Base-by-base conservation (phyloP, 1,140 invertebrate species). In the Panonychus citri region DNA sequence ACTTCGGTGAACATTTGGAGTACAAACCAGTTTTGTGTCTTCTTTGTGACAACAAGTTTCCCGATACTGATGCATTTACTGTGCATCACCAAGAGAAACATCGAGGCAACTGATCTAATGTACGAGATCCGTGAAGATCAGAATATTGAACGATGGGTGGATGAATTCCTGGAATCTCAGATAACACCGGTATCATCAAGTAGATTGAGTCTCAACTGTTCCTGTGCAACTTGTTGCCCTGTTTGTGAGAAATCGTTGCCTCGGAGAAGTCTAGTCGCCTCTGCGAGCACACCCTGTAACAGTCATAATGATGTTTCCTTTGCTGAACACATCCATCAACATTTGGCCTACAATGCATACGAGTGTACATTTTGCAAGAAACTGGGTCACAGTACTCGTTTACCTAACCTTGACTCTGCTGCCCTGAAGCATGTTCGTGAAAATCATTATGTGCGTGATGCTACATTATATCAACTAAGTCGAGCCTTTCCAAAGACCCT, bases 41-140 rank as follows among this genome's bases (percentile, higher is more conserved):
- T 15, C 17, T 55, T 13, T 55, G 54, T 46, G 54, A 43, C 25
- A 19, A 39, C 25, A 42, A 28, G 12, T 55, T 55, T 34, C 40
- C 17, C 24, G 39, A 55, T 55, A 42, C 30, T 10, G 54, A 55
- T 26, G n/a, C 25, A 27, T 27, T 55, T 26, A 55, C 40, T 26
- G 12, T 34, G n/a, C 54, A 55, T 26, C 54, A 55, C 26, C n/a
- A 55, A 34, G n/a, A 25, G 5, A 28, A 27, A 12, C 54, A 55
- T 42, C 40, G 24, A 39, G 27, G 24, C 25, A 43, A 27, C 42
- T 15, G 39, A 55, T 55, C 21, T 55, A 2, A 42, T 21, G 15
- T 55, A 55, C 27, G 54, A 55, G 27, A 55, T 55, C n/a, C 17
- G 40, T 15, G 54, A 55, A 55, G 54, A 55, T 43, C 54, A 55